phyloP scores from a whole-genome alignment of 2,888 invertebrate genomes.

The Scaptomyza caliginosa region DNA sequence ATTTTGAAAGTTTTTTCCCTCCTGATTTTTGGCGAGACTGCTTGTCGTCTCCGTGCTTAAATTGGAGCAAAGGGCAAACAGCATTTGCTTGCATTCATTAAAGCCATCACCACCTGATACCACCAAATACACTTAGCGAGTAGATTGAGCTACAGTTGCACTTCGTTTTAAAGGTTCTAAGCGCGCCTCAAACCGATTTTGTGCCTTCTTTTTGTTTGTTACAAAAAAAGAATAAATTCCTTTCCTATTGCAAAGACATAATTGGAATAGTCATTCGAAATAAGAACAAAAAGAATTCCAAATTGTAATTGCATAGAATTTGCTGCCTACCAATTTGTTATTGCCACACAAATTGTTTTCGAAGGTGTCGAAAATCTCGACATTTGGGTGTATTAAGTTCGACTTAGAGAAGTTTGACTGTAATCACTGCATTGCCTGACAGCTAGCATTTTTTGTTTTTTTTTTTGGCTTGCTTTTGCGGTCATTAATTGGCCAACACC shows the following conservation, averaged over 20 bases:
- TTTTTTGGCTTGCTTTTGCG: slow-evolving; percentile 29
- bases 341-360: slow-evolving; percentile 3
- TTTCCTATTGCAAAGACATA: neutral
- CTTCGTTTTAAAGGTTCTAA: neutral
- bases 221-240: neutral
- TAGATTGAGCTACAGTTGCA: neutral
- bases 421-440: slow-evolving; percentile 50
- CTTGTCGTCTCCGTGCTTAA: slow-evolving; percentile 55
- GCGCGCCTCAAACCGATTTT: too few relatives aligned
- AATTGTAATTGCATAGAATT: slow-evolving; percentile 4
- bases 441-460: slow-evolving; percentile 25
- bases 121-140: slow-evolving; percentile 12
- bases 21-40: neutral
- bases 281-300: neutral
- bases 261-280: neutral
- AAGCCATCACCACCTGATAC: slow-evolving; percentile 41
- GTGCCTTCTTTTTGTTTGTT: too few relatives aligned
- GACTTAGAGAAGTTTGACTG: slow-evolving; percentile 3
- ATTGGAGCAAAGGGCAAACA: slow-evolving; percentile 73
- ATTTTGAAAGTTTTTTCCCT: slow-evolving; percentile 68
- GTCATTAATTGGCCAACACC: slow-evolving; percentile 60
- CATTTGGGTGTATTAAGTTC: neutral
- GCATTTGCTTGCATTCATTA: slow-evolving; percentile 51
- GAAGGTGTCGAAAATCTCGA: neutral
- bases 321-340: neutral